Base-by-base conservation (phyloP, 2,888 invertebrate species). In the Drosophila paucipuncta region DNA sequence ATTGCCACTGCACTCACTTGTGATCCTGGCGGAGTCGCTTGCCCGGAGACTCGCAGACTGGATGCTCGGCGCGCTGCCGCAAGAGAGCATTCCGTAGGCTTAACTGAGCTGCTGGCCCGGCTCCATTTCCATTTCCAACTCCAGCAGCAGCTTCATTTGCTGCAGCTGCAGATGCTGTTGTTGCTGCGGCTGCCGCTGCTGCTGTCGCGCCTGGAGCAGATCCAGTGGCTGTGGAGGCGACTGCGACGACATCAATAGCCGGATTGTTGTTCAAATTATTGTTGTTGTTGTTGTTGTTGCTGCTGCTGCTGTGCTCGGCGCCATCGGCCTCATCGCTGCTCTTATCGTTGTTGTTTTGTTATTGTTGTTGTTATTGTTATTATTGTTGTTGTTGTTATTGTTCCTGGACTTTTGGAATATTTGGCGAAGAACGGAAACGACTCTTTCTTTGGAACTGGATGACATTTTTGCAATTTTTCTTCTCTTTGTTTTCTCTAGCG, bases 401-500 rank as follows among this genome's bases (percentile, higher is more conserved):
- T 96, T 91, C 76, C 52, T 88, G 67, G 85, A 95, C 55, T 96
- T 95, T 73, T 91, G 95, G 93, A 97, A 97, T 82, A 97, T 94
- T 94, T 96, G 96, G 83, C 96, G 95, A 93, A 97, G 96, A 60
- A 96, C 97, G 33, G 97, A 96, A 35, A 97, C 96, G 75, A 97
- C 96, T 94, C 97, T 97, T 92, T 97, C 97, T 93, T 96, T 96
- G 39, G 97, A 96, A 82, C 96, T 95, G 81, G 96, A 96, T 90
- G 96, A 95, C 97, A 97, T 97, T 89, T 93, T 94, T 53, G 57
- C 69, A n/a, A 22, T 57, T 54, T 16, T 66, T 47, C 52, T 50
- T 58, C 43, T 69, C 41, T 55, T 55, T 60, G 43, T 61, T 63
- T 53, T n/a, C 31, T 76, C 61, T 67, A 72, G 66, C 75, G 81